Evolutionary conservation across 2,888 invertebrate species (phyloP), one percentile per base, ranked within the genome.

Genomic region (Nephrotoma appendiculata): DNA sequence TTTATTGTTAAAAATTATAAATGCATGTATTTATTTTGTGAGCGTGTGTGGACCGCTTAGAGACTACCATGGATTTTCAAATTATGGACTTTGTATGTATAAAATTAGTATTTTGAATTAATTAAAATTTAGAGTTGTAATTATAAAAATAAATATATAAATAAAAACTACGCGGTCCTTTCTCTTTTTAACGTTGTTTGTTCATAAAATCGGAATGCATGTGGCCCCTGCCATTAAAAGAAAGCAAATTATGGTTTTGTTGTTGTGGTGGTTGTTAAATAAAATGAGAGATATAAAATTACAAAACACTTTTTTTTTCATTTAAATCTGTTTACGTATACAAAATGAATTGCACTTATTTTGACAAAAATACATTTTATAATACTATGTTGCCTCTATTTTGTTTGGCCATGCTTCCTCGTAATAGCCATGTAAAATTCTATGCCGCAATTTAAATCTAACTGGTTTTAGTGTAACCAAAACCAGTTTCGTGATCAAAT

Each of bases 81-180:
- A 42, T 84, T 84, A 84, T 84, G 84, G 84, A 84, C 15, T 84
- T 84, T 84, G 84, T 84, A 84, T 43, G 84, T 84, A 84, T 83
- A 48, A 15, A 31, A 31, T 31, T 31, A 31, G 31, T 71, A 71
- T 71, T 31, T 71, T 71, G 9, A 71, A 71, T 71, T 31, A 71
- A 71, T 71, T 71, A 71, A 52, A 15, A 15, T 52, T 52, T 15
- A n/a, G 15, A 71, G 71, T 71, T 71, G 11, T 71, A 71, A 44
- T 31, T 31, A 44, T 44, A 44, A 44, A 44, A 44, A 44, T 31
- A 31, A 31, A 31, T 31, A 31, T 3, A 31, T 15, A n/a, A n/a
- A 42, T 42, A 15, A 43, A 84, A 84, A 84, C 48, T 31, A 31
- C 5, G n/a, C n/a, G 42, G 15, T 84, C 84, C 84, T 84, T 84